Evolutionary conservation across 2,113 vertebrate species (phyloP).

Genomic region (zebrafish (Danio rerio)): DNA sequence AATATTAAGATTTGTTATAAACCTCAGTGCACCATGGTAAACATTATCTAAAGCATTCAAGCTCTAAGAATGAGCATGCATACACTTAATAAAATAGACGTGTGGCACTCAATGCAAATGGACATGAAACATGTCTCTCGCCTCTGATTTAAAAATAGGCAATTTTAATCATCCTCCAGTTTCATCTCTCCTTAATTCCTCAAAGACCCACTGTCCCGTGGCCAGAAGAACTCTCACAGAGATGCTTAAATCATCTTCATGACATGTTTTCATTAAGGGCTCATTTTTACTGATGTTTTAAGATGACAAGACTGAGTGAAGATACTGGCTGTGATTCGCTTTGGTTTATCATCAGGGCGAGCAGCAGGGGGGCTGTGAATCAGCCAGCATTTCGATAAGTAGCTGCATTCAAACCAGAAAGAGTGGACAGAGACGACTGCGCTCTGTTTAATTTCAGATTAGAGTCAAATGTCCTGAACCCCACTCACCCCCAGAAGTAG

Average conservation of each 20-base stretch:
- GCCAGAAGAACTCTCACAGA: constrained; percentile 7
- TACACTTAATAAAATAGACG: background rate
- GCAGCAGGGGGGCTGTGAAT: constrained; percentile 32
- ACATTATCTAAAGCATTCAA: too few species aligned
- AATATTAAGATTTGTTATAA: too few species aligned
- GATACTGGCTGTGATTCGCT: constrained; percentile 36
- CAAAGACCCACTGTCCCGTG: background rate
- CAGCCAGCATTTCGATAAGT: constrained; percentile 39
- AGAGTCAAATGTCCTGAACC: constrained; percentile 19
- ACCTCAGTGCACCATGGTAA: too few species aligned
- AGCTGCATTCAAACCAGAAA: constrained; percentile 41
- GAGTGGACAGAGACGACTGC: constrained; percentile 19
- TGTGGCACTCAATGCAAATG: background rate
- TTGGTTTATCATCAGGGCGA: constrained; percentile 40
- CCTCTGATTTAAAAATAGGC: constrained; percentile 21
- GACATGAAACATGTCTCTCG: background rate
- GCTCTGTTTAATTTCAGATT: constrained; percentile 42
- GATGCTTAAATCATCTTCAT: constrained; percentile 31
- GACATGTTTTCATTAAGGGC: constrained; percentile 33
- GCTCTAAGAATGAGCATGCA: too few species aligned
- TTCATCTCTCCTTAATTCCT: constrained; percentile 28
- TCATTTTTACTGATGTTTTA: constrained; percentile 30
- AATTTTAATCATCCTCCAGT: constrained; percentile 31
- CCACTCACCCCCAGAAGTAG: background rate
- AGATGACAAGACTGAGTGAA: constrained; percentile 40